These are phyloP conservation scores for Brenthis ino DNA, from an alignment of 2,888 invertebrate genomes.

Conservation along the genomic window DNA sequence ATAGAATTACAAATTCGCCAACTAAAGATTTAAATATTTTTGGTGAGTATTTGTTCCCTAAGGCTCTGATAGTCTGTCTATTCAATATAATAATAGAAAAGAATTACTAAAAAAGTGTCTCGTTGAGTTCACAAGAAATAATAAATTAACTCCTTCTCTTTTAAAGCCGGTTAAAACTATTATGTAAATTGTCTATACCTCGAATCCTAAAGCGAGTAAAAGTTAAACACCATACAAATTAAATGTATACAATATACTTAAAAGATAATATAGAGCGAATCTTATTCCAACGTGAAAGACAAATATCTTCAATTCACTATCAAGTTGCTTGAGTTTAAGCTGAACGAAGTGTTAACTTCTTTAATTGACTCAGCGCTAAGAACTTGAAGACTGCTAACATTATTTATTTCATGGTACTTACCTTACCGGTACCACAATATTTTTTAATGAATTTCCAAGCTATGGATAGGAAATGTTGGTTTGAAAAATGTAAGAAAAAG, in stretches of 20 bases:
- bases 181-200: no score
- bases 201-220: neutral
- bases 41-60: no score
- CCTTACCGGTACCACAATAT: neutral
- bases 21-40: no score
- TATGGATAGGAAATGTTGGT: no score
- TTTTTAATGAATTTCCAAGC: neutral
- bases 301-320: constrained; percentile 25
- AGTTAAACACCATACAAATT: constrained; percentile 12
- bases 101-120: no score
- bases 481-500: no score
- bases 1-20: no score
- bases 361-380: constrained; percentile 36
- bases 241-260: constrained; percentile 7
- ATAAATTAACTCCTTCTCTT: no score
- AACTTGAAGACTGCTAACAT: constrained; percentile 44
- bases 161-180: no score
- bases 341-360: constrained; percentile 38
- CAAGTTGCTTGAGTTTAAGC: constrained; percentile 30
- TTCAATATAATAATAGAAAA: no score
- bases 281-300: constrained; percentile 18
- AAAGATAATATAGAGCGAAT: constrained; percentile 19
- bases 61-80: no score
- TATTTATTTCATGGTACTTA: constrained; percentile 42
- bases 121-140: no score